phyloP scores from a whole-genome alignment of 2,888 invertebrate species.

The Hylaea fasciaria region DNA sequence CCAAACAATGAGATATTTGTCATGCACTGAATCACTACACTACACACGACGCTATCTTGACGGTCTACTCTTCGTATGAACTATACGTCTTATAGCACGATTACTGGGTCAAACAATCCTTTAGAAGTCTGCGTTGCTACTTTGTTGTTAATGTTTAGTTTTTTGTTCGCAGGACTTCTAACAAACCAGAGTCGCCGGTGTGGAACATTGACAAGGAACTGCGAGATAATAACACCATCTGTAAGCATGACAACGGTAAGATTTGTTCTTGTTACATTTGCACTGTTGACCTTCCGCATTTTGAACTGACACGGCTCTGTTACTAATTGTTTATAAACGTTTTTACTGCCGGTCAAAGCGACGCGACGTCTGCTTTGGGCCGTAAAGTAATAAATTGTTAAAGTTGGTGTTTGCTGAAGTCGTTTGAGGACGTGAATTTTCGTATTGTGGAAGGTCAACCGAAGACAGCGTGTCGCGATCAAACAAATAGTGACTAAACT shows the following conservation, averaged over 20 bases:
- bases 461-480: slow-evolving; percentile 63
- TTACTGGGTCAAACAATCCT: slow-evolving; percentile 25
- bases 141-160: slow-evolving; percentile 12
- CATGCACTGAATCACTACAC: slow-evolving; percentile 64
- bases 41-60: slow-evolving; percentile 42
- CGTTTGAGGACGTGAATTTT: slow-evolving; percentile 52
- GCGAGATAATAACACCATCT: slow-evolving; percentile 68
- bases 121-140: slow-evolving; percentile 2
- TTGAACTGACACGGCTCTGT: slow-evolving; percentile 32
- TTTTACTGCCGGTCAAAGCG: slow-evolving; percentile 46
- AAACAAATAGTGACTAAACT: slow-evolving; percentile 75
- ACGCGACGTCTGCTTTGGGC: slow-evolving; percentile 35
- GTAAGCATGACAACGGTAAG: slow-evolving; percentile 79
- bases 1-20: slow-evolving; percentile 69
- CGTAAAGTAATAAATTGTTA: slow-evolving; percentile 41
- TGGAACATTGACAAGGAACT: slow-evolving; percentile 76
- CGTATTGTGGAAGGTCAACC: slow-evolving; percentile 69
- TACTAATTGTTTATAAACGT: slow-evolving; percentile 45
- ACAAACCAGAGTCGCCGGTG: slow-evolving; percentile 76
- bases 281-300: slow-evolving; percentile 41
- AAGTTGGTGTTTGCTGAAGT: slow-evolving; percentile 40
- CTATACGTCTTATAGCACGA: slow-evolving; percentile 15
- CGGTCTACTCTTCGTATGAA: slow-evolving; percentile 42
- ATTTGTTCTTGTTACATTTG: slow-evolving; percentile 39
- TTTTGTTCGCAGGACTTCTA: slow-evolving; percentile 63